phyloP scores from a whole-genome alignment of 2,113 vertebrate species.

The Corvus hawaiiensis region DNA sequence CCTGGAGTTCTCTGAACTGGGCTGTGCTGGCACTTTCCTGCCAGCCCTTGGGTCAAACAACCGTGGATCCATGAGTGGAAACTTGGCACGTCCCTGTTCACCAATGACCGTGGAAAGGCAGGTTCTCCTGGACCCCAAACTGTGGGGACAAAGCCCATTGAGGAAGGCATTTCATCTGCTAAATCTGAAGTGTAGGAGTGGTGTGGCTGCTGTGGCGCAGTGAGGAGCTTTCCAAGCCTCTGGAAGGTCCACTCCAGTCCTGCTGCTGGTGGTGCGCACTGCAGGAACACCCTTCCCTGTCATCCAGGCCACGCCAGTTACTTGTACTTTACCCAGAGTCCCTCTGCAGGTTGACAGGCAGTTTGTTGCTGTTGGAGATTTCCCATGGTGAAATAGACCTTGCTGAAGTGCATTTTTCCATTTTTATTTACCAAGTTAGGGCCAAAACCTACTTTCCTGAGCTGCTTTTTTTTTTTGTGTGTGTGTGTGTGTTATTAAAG shows the following conservation, averaged over 20 bases:
- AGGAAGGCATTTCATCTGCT: rapidly evolving
- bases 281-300: neutral
- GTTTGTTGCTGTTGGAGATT: neutral
- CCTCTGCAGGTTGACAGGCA: neutral
- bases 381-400: neutral
- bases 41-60: neutral
- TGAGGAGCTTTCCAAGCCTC: neutral
- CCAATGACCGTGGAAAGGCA: neutral
- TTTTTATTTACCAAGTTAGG: neutral
- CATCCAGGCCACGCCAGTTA: rapidly evolving
- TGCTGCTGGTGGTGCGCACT: rapidly evolving
- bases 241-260: neutral
- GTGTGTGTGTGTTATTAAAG: neutral
- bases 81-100: neutral
- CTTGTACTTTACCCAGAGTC: neutral
- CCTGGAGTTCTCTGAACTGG: neutral
- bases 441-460: neutral
- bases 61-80: neutral
- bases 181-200: neutral
- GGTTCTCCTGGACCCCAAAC: neutral
- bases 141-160: rapidly evolving
- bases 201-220: neutral
- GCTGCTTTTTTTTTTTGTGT: neutral
- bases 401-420: neutral
- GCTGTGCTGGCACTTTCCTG: rapidly evolving